Conservation (phyloP, 2,113 vertebrate species). For the Octodon degus region DNA sequence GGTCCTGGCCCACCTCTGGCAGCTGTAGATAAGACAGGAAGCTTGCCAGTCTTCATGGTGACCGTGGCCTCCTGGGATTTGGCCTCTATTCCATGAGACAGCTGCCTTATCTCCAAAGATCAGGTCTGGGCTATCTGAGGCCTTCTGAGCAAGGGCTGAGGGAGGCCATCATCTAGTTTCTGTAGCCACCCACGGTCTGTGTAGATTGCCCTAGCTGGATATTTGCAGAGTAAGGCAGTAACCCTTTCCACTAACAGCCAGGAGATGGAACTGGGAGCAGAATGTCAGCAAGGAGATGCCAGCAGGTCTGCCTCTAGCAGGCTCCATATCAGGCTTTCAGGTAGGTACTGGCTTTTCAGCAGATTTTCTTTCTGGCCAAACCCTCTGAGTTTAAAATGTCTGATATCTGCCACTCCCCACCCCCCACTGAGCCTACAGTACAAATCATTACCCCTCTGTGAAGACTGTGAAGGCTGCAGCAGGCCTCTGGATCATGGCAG, state of each 20-base stretch:
- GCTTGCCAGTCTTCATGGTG: neutral
- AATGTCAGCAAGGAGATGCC: neutral
- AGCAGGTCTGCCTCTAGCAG: neutral
- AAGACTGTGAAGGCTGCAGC: conserved; percentile 1
- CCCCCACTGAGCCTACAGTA: neutral
- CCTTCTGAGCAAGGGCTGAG: conserved; percentile 29
- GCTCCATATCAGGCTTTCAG: conserved; percentile 3
- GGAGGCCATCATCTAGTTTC: neutral
- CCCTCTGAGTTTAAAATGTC: conserved; percentile 49
- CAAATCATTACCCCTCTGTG: neutral
- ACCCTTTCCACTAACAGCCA: neutral
- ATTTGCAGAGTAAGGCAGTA: neutral
- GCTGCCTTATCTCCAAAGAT: conserved; percentile 22
- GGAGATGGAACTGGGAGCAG: neutral
- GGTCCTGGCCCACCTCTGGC: conserved; percentile 7
- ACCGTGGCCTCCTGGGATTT: neutral
- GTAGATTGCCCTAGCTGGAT: neutral
- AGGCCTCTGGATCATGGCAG: neutral
- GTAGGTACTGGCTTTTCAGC: conserved; percentile 2
- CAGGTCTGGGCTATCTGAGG: neutral
- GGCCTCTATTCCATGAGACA: neutral
- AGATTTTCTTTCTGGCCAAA: conserved; percentile 50
- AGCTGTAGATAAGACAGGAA: neutral
- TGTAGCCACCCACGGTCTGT: conserved; percentile 15
- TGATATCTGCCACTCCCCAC: conserved; percentile 38